A percentile compares a stretch with the other conserved stretches of the same genome.
These are phyloP conservation scores for Himalopsyche tibetana DNA, from an alignment of 2,888 invertebrate species.

Conservation along the genomic window DNA sequence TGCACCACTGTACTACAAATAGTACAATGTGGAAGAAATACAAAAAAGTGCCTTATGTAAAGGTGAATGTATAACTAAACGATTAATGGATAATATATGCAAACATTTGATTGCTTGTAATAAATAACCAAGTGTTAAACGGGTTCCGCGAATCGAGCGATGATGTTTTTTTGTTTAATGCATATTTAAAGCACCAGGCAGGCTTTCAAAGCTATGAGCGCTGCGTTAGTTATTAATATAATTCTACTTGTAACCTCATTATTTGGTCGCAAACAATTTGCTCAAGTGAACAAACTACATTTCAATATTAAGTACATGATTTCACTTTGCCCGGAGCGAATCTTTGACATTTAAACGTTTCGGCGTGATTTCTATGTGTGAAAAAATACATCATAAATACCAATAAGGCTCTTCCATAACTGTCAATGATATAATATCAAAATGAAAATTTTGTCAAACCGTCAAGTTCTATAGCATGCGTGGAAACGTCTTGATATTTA, in stretches of 20 bases:
- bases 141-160: conserved; percentile 47
- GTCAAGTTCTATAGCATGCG: background rate
- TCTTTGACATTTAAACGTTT: conserved; percentile 19
- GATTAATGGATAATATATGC: background rate
- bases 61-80: conserved; percentile 23
- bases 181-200: background rate
- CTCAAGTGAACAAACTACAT: conserved; percentile 39
- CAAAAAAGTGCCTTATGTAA: background rate
- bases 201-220: conserved; percentile 26
- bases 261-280: conserved; percentile 29
- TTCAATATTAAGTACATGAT: background rate
- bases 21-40: too few relatives aligned
- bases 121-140: conserved; percentile 9
- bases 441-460: background rate
- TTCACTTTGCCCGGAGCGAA: conserved; percentile 18
- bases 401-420: background rate
- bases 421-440: too few relatives aligned
- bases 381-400: background rate
- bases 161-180: conserved; percentile 47
- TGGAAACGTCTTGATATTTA: too few relatives aligned
- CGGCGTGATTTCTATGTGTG: background rate
- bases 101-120: conserved; percentile 19
- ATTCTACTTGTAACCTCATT: conserved; percentile 34
- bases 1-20: too few relatives aligned
- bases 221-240: background rate